Evolutionary conservation across 2,888 invertebrate species (phyloP), one percentile per base, ranked within the genome.

Genomic region (Tipula vernalis): DNA sequence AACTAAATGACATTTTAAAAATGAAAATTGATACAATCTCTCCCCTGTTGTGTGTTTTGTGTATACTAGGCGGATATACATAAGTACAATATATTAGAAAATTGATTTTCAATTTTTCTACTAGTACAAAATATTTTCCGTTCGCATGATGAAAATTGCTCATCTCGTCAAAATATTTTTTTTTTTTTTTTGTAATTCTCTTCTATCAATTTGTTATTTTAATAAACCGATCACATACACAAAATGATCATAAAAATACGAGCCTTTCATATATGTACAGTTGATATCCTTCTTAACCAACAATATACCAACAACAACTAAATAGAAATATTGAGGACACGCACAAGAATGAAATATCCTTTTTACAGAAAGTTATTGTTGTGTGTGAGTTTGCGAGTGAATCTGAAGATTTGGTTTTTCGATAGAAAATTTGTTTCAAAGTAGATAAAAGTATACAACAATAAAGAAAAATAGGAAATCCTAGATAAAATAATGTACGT

Each of bases 161-260:
- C 71, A 71, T 71, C 71, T 71, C 71, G 71, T 71, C 71, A 71
- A 71, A 71, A 71, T 28, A 28, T 28, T 6, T 39, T 5, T 71
- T 71, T 71, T 71, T 51, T 28, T 71, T 51, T 5, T 6, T 51
- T 28, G 28, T 28, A 28, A n/a, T n/a, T n/a, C n/a, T 51, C 15
- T 15, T 71, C 71, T 71, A 71, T 13, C 71, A 71, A 71, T 71
- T 71, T 71, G 71, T 10, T 71, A 71, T 71, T 71, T 71, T 71
- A 71, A 71, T 71, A 71, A 71, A 71, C 71, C 71, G 71, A 71
- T 71, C 71, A 71, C 71, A 71, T 71, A 71, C 71, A 71, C 71
- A 71, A 71, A 71, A 71, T 2, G 71, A 71, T 71, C 71, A 71
- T 71, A 71, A 71, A 71, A 71, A 71, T 28, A 71, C 71, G 71